phyloP scores from a whole-genome alignment of 2,113 vertebrate species.

The Hippopotamus amphibius region DNA sequence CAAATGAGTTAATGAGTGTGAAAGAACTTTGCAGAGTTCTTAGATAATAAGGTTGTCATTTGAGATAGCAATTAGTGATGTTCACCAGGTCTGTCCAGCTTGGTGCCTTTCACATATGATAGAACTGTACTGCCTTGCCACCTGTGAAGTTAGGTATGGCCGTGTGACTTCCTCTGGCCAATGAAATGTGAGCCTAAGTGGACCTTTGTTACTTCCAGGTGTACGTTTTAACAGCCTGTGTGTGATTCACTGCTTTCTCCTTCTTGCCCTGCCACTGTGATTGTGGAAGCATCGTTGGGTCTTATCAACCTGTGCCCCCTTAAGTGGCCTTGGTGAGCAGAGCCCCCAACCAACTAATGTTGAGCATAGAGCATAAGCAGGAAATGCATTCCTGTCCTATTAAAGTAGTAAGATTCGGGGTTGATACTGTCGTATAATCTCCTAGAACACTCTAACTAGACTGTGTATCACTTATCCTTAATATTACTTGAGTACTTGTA shows the following conservation, averaged over 20 bases:
- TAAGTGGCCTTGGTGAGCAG: not conserved
- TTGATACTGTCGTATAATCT: not conserved
- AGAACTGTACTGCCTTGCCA: not conserved
- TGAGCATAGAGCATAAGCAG: not conserved
- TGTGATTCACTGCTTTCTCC: not conserved
- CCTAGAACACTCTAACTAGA: not conserved
- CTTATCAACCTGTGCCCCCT: not conserved
- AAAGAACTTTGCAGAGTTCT: not conserved
- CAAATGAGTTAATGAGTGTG: not conserved
- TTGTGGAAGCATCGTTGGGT: not conserved
- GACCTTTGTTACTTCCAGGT: not conserved
- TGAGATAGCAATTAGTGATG: not conserved
- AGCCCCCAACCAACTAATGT: not conserved
- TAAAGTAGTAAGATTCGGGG: not conserved
- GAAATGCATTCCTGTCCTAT: not conserved
- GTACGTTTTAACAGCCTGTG: not conserved
- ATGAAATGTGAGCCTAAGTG: not conserved
- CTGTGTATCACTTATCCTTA: not conserved
- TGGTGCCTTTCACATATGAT: not conserved
- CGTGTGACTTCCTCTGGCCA: not conserved
- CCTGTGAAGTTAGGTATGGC: not conserved
- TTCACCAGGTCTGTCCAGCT: not conserved
- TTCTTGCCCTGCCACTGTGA: not conserved
- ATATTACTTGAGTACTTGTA: not conserved
- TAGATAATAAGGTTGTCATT: not conserved